A percentile compares a stretch with the other conserved stretches of the same genome.
These are phyloP conservation scores for Hypotaenidia okinawae DNA, from an alignment of 2,797 vertebrate species.

Conservation along the genomic window DNA sequence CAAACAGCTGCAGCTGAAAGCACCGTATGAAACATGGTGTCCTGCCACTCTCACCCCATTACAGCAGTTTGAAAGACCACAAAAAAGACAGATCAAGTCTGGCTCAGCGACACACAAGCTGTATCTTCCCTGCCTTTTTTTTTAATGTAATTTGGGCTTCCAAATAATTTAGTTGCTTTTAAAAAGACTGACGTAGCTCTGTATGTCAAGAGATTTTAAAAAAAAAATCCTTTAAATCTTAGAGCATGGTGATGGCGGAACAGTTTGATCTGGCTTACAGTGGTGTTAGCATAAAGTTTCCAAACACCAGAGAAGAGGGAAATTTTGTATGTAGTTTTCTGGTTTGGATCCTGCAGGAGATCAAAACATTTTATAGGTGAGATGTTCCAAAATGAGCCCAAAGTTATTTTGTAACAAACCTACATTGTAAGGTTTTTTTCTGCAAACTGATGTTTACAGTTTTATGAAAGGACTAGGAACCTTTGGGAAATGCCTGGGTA, in stretches of 20 bases:
- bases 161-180: not conserved
- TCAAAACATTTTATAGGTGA: not conserved
- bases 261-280: not conserved
- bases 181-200: not conserved
- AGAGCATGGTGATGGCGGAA: not conserved
- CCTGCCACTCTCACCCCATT: not conserved
- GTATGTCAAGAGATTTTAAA: not conserved
- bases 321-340: not conserved
- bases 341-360: not conserved
- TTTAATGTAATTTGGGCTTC: not conserved
- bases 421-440: not conserved
- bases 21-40: not conserved
- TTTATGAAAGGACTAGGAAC: not conserved
- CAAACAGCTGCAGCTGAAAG: not conserved
- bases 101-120: not conserved
- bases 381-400: not conserved
- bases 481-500: slow-evolving; percentile 10
- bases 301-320: not conserved
- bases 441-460: not conserved
- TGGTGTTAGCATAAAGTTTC: not conserved
- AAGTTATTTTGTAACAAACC: not conserved
- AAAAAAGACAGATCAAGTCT: not conserved
- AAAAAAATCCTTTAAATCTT: not conserved
- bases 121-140: not conserved
- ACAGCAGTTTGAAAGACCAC: not conserved